Conservation (phyloP, 2,888 invertebrate genomes). For the Pharmacophagus antenor region DNA sequence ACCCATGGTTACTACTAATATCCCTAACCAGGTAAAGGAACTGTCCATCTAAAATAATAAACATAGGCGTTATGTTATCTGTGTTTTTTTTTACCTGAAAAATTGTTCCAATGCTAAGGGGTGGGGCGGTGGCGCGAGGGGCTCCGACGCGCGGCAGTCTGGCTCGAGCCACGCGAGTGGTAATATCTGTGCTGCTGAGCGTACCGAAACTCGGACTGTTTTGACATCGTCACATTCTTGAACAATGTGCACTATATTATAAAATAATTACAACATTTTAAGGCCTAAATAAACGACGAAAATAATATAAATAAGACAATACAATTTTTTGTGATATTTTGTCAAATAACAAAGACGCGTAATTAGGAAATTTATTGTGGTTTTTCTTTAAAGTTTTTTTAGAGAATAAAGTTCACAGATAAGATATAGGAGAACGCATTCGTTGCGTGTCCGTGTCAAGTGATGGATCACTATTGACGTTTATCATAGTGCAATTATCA, state of each 20-base stretch:
- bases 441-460: slow-evolving; percentile 62
- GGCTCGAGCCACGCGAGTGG: slow-evolving; percentile 52
- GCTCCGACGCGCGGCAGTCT: slow-evolving; percentile 66
- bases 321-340: slow-evolving; percentile 30
- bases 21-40: slow-evolving; percentile 40
- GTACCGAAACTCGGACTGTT: slow-evolving; percentile 36
- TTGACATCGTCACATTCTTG: slow-evolving; percentile 32
- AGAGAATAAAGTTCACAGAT: slow-evolving; percentile 45
- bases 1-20: slow-evolving; percentile 40
- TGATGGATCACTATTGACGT: slow-evolving; percentile 56
- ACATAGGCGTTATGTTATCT: slow-evolving; percentile 45
- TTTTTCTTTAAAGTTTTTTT: slow-evolving; percentile 46
- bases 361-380: slow-evolving; percentile 48
- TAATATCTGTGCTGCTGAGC: slow-evolving; percentile 41
- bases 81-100: slow-evolving; percentile 66
- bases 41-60: slow-evolving; percentile 52
- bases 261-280: slow-evolving; percentile 16
- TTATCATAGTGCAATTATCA: slow-evolving; percentile 46
- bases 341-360: slow-evolving; percentile 44
- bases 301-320: slow-evolving; percentile 20
- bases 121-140: slow-evolving; percentile 59
- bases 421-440: slow-evolving; percentile 56
- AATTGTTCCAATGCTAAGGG: slow-evolving; percentile 46
- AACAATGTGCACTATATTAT: slow-evolving; percentile 35
- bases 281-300: slow-evolving; percentile 41